Evolutionary conservation across 2,888 invertebrate genomes (phyloP), one percentile per base, ranked within the genome.

Genomic region (Chrysolina haemoptera): DNA sequence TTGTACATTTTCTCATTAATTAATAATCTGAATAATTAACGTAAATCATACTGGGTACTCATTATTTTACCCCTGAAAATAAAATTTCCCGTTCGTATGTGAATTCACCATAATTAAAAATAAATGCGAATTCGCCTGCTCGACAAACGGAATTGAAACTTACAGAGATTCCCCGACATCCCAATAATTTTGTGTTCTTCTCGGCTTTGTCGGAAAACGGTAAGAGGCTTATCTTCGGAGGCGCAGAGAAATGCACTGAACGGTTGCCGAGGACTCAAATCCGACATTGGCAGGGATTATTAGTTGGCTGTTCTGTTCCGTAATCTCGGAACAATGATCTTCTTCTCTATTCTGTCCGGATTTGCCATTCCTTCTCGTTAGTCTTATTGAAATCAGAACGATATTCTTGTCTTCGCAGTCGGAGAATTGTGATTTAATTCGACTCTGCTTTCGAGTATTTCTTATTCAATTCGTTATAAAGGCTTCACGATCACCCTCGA

Each of bases 241-340:
- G 70, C 64, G 65, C 69, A 81, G 81, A 74, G 77, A 80, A 82
- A 80, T 83, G 83, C 82, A 70, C 62, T 68, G 74, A 67, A 82
- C 80, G 80, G 80, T 80, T 79, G 79, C 80, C 80, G 78, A 79
- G 78, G 80, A 82, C 81, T 79, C 79, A 85, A 85, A 85, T 85
- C 85, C 75, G 71, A 75, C 75, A 71, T 75, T 80, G 84, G 82
- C 82, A 81, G 82, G 84, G 84, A 85, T 85, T 85, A 84, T 84
- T 84, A 84, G 84, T 82, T 80, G 82, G 81, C 82, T 80, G 79
- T 81, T 81, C 80, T 81, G 81, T 81, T 78, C 73, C 65, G 65
- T 71, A 71, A 71, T 71, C 75, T 67, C 71, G 53, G 53, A 75
- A 75, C 75, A 75, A 75, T 75, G 75, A 69, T 75, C 65, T 75